Evolutionary conservation across 2,113 vertebrate species (phyloP).

Genomic region (Centropus unirufus): DNA sequence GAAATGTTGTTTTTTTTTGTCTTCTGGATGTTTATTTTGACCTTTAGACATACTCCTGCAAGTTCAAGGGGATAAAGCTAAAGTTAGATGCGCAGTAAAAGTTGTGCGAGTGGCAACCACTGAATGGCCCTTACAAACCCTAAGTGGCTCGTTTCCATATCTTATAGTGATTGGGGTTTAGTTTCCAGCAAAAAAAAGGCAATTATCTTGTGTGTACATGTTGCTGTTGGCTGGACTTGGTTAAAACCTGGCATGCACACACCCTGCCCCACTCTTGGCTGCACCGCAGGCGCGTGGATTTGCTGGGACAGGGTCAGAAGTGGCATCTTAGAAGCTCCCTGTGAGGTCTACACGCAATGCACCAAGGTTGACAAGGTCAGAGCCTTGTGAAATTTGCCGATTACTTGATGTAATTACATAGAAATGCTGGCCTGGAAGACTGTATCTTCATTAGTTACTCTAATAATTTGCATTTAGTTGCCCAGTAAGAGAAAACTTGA

Average conservation of each 20-base stretch:
- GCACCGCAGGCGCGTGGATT: neutral
- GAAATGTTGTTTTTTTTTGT: slow-evolving; percentile 29
- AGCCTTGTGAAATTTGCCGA: neutral
- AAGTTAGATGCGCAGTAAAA: neutral
- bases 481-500: neutral
- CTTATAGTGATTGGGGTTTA: neutral
- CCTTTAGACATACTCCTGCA: slow-evolving; percentile 16
- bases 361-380: neutral
- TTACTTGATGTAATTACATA: neutral
- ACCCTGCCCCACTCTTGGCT: neutral
- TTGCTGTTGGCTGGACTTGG: neutral
- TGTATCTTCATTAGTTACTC: neutral
- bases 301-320: neutral
- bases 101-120: neutral
- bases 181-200: neutral
- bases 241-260: neutral
- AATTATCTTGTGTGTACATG: neutral
- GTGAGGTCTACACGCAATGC: neutral
- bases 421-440: neutral
- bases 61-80: neutral
- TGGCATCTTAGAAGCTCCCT: neutral
- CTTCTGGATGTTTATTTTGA: slow-evolving; percentile 54
- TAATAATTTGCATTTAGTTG: neutral
- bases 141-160: neutral
- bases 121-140: neutral